Evolutionary conservation across 2,113 vertebrate genomes (phyloP).

Genomic region (Halichoerus grypus): DNA sequence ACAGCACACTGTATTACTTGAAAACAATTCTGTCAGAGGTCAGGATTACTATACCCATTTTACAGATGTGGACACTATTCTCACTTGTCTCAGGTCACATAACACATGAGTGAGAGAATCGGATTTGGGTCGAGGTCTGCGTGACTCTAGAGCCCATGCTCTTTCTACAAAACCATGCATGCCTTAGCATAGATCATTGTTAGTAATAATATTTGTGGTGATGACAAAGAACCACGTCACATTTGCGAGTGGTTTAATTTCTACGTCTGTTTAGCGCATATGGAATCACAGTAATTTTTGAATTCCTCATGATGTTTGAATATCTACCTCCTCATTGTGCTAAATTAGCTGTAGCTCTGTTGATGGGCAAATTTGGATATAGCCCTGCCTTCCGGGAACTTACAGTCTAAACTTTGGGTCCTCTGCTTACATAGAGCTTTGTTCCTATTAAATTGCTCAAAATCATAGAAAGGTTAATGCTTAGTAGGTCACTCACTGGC

Average conservation of each 20-base stretch:
- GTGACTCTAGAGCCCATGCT: background rate
- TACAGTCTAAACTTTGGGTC: background rate
- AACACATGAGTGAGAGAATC: background rate
- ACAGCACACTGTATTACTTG: background rate
- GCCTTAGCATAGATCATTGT: background rate
- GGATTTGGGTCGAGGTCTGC: background rate
- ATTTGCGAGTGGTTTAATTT: background rate
- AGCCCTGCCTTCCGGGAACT: background rate
- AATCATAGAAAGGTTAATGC: conserved; percentile 15
- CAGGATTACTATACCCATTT: background rate
- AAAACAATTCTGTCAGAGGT: background rate
- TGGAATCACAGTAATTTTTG: conserved; percentile 17
- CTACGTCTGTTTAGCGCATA: background rate
- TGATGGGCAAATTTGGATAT: background rate
- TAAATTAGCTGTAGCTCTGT: background rate
- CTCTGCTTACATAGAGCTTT: background rate
- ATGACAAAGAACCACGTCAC: background rate
- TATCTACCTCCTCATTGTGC: background rate
- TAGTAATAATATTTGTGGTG: background rate
- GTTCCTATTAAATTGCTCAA: background rate
- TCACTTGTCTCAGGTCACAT: background rate
- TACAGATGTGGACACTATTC: background rate
- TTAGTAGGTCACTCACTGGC: background rate
- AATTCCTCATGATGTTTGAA: background rate
- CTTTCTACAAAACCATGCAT: background rate